Evolutionary conservation across 2,113 vertebrate species (phyloP), one percentile per base, ranked within the genome.

Genomic region (Peromyscus californicus): DNA sequence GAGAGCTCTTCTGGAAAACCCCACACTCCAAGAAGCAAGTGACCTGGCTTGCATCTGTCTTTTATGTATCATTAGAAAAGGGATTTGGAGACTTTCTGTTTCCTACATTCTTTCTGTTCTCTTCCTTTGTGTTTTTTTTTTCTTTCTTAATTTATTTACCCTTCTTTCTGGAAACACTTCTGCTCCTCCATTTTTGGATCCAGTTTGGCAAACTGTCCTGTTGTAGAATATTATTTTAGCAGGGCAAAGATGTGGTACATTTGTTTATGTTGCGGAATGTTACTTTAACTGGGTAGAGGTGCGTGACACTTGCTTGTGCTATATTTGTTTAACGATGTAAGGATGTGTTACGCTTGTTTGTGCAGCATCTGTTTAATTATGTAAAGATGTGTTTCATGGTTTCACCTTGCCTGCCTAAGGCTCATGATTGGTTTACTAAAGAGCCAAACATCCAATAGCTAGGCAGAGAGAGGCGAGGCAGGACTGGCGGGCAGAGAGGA

Each of bases 131-230:
- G n/a, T 96, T 89, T 74, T 10, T 61, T 12, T 91, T 89, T 74
- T 5, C 54, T 9, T 89, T 15, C 54, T 54, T 54, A 54, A 45
- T 54, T 92, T 63, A 92, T 67, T 86, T 94, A 12, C 72, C 86
- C 75, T 93, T 93, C 15, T 96, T 83, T 93, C 39, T 97, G 61
- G 90, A 96, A 94, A 87, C 11, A 45, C 70, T 69, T 95, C 74
- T 74, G n/a, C 24, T 78, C 93, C 93, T 29, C 5, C n/a, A 39
- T 72, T 51, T 31, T 42, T 75, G 76, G 51, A 31, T 90, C 74
- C 3, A 24, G 74, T 76, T 83, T 83, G 33, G 10, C 82, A 91
- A 82, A 69, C 1, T 13, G 11, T 91, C 39, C 69, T n/a, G 69
- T 72, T 72, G 69, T 36, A 7, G 3, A 72, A 72, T 72, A 72